These are phyloP conservation scores for Leptoteleia sp. DNA, from an alignment of 1,140 invertebrate genomes.

Conservation along the genomic window DNA sequence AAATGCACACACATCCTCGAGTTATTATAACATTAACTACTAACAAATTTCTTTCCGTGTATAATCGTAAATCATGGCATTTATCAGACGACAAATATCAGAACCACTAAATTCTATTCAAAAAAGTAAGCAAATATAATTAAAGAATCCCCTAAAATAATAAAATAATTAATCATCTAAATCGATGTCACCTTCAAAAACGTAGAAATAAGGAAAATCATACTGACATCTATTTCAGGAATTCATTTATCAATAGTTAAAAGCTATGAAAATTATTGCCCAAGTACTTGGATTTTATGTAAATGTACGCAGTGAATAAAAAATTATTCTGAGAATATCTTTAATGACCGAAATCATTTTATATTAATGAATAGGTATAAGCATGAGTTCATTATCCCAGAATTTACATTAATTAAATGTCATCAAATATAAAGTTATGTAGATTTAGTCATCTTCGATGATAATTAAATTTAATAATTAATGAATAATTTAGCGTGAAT, in stretches of 20 bases:
- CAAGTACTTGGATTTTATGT: constrained; percentile 6
- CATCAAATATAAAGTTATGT: no score
- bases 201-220: constrained; percentile 4
- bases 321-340: not conserved
- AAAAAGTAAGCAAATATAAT: constrained; percentile 14
- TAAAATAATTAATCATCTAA: constrained; percentile 35
- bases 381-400: no score
- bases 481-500: no score
- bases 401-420: no score
- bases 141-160: constrained; percentile 29
- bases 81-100: constrained; percentile 44
- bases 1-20: no score
- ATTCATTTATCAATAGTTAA: constrained; percentile 8
- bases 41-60: no score
- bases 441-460: no score
- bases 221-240: constrained; percentile 14
- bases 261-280: constrained; percentile 3
- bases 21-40: no score
- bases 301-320: not conserved
- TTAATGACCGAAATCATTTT: not conserved
- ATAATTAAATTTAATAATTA: no score
- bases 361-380: no score
- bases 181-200: constrained; percentile 11
- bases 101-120: constrained; percentile 5
- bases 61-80: constrained; percentile 54